Conservation (phyloP, 2,797 vertebrate genomes). For the Echeneis naucrates region DNA sequence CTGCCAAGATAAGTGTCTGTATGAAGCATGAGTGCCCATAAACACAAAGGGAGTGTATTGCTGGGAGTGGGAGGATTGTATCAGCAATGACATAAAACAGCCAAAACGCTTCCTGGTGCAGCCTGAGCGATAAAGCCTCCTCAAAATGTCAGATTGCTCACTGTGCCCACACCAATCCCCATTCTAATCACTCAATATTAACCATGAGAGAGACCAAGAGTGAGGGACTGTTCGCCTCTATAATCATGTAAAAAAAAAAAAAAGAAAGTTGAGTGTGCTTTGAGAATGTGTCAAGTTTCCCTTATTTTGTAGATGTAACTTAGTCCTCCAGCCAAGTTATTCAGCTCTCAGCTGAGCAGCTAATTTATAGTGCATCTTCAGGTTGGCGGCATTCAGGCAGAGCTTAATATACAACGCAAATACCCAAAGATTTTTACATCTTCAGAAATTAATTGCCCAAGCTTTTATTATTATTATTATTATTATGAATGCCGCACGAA, state of each 20-base stretch:
- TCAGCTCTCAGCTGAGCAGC: conserved; percentile 3
- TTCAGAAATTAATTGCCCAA: no score
- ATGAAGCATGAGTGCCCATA: conserved; percentile 41
- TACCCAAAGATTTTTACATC: neutral
- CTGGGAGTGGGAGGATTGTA: conserved; percentile 58
- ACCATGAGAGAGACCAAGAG: conserved; percentile 54
- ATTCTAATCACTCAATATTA: conserved; percentile 69
- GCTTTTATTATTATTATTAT: no score
- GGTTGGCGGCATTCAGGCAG: neutral
- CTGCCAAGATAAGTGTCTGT: conserved; percentile 47
- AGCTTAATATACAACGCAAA: conserved; percentile 10
- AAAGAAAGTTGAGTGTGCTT: conserved; percentile 37
- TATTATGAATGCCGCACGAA: neutral
- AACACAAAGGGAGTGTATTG: conserved; percentile 59
- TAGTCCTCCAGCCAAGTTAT: conserved; percentile 21
- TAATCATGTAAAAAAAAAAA: conserved; percentile 46
- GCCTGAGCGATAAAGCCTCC: conserved; percentile 62
- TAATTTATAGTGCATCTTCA: conserved; percentile 13
- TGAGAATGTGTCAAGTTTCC: conserved; percentile 49
- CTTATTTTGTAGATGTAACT: conserved; percentile 28
- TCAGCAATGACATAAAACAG: conserved; percentile 68
- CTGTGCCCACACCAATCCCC: conserved; percentile 70
- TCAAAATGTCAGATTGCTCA: conserved; percentile 68
- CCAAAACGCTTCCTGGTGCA: conserved; percentile 52
- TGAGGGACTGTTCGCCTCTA: conserved; percentile 38